These are phyloP conservation scores for Xiphophorus couchianus DNA, from an alignment of 2,113 vertebrate genomes.

Conservation along the genomic window DNA sequence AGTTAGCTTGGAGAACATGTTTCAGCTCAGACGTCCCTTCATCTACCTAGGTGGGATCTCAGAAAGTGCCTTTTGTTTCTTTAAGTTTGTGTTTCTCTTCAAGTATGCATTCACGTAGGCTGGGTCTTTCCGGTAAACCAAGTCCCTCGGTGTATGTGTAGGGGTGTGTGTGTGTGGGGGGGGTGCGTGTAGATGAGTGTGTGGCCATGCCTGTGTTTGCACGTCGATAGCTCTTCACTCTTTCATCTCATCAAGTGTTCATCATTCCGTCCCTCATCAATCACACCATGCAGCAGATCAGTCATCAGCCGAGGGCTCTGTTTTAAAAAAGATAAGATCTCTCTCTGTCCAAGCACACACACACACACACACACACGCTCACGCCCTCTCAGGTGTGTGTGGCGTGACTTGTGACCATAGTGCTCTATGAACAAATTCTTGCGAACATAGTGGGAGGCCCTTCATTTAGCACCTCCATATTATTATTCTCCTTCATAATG, in stretches of 20 bases:
- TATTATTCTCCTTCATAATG: constrained; percentile 52
- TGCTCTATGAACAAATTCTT: constrained; percentile 53
- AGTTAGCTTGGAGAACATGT: constrained; percentile 57
- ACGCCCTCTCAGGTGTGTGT: neutral
- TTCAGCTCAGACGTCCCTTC: constrained; percentile 66
- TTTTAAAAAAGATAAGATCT: constrained; percentile 72
- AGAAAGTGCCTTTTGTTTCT: constrained; percentile 33
- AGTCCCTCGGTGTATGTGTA: constrained; percentile 16
- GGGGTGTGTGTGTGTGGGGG: constrained; percentile 24
- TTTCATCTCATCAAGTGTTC: constrained; percentile 76
- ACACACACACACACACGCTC: neutral
- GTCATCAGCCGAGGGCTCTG: constrained; percentile 59
- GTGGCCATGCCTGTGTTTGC: constrained; percentile 29
- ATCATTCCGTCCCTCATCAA: constrained; percentile 73
- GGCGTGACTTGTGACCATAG: constrained; percentile 59
- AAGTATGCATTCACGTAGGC: constrained; percentile 13
- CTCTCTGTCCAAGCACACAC: constrained; percentile 29
- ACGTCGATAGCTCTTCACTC: constrained; percentile 63
- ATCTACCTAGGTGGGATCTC: constrained; percentile 54
- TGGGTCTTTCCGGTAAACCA: constrained; percentile 43
- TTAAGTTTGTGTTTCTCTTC: constrained; percentile 34
- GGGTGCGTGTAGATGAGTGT: constrained; percentile 16
- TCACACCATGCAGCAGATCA: constrained; percentile 61
- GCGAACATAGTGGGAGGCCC: constrained; percentile 59
- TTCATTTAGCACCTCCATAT: constrained; percentile 54